A percentile compares a stretch with the other conserved stretches of the same genome.
phyloP scores from a whole-genome alignment of 2,888 invertebrate species.

The Hypselothyrea guttata region DNA sequence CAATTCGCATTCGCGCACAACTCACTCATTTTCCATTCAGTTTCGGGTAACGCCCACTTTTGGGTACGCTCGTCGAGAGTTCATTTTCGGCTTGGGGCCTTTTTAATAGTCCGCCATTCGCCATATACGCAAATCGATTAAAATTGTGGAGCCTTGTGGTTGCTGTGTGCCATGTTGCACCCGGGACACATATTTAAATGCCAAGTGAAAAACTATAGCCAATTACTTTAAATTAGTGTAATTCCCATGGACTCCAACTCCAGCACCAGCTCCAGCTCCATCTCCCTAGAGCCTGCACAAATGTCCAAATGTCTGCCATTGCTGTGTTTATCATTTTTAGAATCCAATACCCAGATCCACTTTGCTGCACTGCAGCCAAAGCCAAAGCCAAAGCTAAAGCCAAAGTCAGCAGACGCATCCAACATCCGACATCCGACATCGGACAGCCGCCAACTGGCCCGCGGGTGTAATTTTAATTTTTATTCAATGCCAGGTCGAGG shows the following conservation, averaged over 20 bases:
- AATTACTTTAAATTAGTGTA: conserved; percentile 82
- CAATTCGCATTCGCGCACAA: conserved; percentile 64
- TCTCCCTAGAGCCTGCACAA: background rate
- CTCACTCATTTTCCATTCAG: conserved; percentile 80
- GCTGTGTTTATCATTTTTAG: conserved; percentile 53
- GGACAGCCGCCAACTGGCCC: conserved; percentile 48
- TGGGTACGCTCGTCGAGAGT: conserved; percentile 70
- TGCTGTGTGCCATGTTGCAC: conserved; percentile 27
- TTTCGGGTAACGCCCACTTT: conserved; percentile 80
- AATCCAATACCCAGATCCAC: conserved; percentile 11
- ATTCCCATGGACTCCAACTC: conserved; percentile 75
- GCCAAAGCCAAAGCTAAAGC: no score
- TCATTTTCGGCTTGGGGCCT: conserved; percentile 72
- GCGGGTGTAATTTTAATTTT: conserved; percentile 80
- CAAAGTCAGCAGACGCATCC: background rate
- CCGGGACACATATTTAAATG: conserved; percentile 77
- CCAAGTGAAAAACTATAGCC: conserved; percentile 80
- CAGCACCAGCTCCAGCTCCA: background rate
- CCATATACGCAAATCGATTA: conserved; percentile 82
- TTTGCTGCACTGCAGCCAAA: no score
- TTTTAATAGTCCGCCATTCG: conserved; percentile 73
- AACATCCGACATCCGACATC: background rate
- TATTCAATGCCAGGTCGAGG: conserved; percentile 35
- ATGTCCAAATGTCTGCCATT: conserved; percentile 20
- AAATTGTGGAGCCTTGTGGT: conserved; percentile 71